Conservation (phyloP, 2,888 invertebrate genomes). For the Bombylius discolor region DNA sequence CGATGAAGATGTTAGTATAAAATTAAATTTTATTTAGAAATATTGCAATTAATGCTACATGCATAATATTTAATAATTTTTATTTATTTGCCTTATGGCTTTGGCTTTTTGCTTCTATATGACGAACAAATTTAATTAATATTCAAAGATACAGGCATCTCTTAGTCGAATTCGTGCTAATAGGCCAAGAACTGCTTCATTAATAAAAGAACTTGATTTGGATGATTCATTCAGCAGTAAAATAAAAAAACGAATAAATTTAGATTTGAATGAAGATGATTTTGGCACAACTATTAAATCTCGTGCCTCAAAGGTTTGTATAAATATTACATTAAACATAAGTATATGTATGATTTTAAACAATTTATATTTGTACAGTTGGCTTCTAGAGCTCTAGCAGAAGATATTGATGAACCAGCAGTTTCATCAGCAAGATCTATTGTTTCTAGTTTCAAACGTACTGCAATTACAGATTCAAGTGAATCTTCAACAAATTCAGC, state of each 20-base stretch:
- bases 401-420: background rate
- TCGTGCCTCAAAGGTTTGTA: slow-evolving; percentile 32
- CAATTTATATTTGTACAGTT: slow-evolving; percentile 1
- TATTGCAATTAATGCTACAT: background rate
- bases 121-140: slow-evolving; percentile 2
- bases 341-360: no score
- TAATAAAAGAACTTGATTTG: slow-evolving; percentile 39
- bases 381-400: slow-evolving; percentile 3
- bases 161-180: slow-evolving; percentile 47
- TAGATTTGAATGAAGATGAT: slow-evolving; percentile 38
- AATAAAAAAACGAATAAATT: slow-evolving; percentile 42
- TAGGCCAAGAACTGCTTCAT: slow-evolving; percentile 34
- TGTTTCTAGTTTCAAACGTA: slow-evolving; percentile 47
- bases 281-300: slow-evolving; percentile 41
- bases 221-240: slow-evolving; percentile 44
- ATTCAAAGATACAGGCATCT: slow-evolving; percentile 45
- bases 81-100: no score
- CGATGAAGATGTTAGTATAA: slow-evolving; percentile 38
- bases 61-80: background rate
- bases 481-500: slow-evolving; percentile 38
- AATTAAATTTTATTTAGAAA: background rate
- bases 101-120: no score
- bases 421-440: slow-evolving; percentile 26
- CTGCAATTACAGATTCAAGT: slow-evolving; percentile 39
- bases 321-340: background rate